Evolutionary conservation across 2,888 invertebrate genomes (phyloP).

Genomic region (Metalampra italica): DNA sequence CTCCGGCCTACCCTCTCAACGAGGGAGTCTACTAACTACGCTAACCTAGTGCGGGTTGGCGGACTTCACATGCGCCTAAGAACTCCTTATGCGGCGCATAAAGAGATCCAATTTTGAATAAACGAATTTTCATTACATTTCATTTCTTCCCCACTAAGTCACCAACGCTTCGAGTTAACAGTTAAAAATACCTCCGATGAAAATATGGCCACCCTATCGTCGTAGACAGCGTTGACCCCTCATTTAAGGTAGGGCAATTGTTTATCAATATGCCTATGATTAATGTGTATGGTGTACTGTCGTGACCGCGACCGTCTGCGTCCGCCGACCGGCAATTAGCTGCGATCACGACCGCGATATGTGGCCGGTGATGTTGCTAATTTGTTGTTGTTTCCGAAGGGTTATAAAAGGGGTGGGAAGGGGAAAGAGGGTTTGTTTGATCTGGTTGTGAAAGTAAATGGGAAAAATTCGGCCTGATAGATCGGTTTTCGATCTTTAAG

Average conservation of each 20-base stretch:
- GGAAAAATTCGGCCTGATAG: no score
- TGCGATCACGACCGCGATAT: slow-evolving; percentile 68
- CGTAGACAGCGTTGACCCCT: slow-evolving; percentile 59
- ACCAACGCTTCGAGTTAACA: not conserved
- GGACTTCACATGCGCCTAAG: no score
- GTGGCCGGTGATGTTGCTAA: slow-evolving; percentile 64
- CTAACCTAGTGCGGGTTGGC: no score
- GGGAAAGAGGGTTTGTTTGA: slow-evolving; percentile 1
- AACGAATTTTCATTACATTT: no score
- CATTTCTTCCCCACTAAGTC: no score
- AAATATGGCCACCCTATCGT: slow-evolving; percentile 3
- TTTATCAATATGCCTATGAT: slow-evolving; percentile 74
- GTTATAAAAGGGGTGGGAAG: not conserved
- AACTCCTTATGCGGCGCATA: no score
- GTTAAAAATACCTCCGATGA: not conserved
- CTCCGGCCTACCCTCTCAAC: no score
- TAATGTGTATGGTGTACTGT: slow-evolving; percentile 59
- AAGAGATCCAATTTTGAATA: no score
- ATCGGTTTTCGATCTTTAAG: no score
- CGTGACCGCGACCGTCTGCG: slow-evolving; percentile 51
- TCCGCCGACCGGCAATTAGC: slow-evolving; percentile 61
- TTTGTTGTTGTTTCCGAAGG: slow-evolving; percentile 36
- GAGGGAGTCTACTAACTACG: no score
- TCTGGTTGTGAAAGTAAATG: not conserved
- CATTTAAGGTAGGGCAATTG: slow-evolving; percentile 76